Evolutionary conservation across 2,113 vertebrate genomes (phyloP), one percentile per base, ranked within the genome.

Genomic region (Arvicanthis niloticus): DNA sequence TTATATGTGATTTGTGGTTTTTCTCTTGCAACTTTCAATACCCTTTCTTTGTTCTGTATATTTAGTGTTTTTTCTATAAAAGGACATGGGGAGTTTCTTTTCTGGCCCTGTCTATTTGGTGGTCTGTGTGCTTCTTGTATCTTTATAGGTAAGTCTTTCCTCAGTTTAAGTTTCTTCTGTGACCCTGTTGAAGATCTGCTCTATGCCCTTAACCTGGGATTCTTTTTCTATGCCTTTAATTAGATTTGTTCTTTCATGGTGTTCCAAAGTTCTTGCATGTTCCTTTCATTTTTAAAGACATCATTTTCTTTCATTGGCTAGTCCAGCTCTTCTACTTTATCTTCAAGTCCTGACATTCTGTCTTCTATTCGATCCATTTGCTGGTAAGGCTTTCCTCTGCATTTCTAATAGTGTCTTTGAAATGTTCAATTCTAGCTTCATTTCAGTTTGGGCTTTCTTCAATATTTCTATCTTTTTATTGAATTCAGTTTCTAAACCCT

Each of bases 51-150:
- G 42, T 67, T 67, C 82, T 86, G 82, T 67, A 86, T 67, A 67
- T 48, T 86, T 86, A 86, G 82, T 86, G 82, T 86, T 86, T 85
- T 86, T 48, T 29, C 82, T 86, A 67, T 67, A 86, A 86, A 48
- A 86, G 58, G 82, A 67, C 82, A 86, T 62, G n/a, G 24, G 60
- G 60, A 86, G 40, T 86, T 86, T 86, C 60, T 86, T 67, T 86
- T 65, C 60, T 86, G 82, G 31, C 42, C n/a, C 58, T 84, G 81
- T 45, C 40, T 67, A 48, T 86, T 85, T 67, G 58, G 58, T 85
- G 82, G n/a, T 84, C 56, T 84, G 6, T 84, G 56, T 60, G 24
- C 13, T 40, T 84, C n/a, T 84, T 84, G 81, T 62, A 42, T 42
- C 56, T 60, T 82, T 82, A 84, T 42, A 58, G n/a, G n/a, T 62